A percentile compares a stretch with the other conserved stretches of the same genome.
These are phyloP conservation scores for Chrysaora quinquecirrha DNA, from an alignment of 30 jellyfish, hydroid and myxozoan species.

Conservation along the genomic window DNA sequence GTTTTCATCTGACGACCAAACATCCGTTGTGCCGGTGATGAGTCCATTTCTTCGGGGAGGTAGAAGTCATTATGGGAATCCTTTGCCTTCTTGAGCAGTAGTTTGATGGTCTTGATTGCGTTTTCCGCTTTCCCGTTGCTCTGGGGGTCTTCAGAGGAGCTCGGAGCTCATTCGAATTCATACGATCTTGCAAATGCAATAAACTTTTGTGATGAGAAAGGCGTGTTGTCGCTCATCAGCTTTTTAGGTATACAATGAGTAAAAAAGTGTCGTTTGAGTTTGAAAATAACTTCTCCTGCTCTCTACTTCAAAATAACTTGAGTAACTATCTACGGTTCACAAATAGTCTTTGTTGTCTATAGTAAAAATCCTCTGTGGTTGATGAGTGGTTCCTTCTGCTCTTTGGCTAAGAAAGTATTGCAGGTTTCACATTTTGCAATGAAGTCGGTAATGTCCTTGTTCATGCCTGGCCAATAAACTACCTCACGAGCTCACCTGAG, in stretches of 20 bases:
- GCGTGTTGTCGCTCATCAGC: background rate
- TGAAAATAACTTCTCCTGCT: background rate
- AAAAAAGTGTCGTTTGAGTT: background rate
- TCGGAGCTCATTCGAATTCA: background rate
- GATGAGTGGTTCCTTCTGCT: too few species aligned
- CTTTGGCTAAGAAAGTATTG: background rate
- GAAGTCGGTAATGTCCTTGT: too few species aligned
- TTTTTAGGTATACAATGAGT: background rate
- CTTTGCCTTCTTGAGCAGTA: background rate
- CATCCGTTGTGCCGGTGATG: background rate
- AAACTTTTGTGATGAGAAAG: background rate
- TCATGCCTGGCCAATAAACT: too few species aligned
- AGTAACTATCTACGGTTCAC: background rate
- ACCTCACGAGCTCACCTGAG: too few species aligned
- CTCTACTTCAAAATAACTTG: background rate
- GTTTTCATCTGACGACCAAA: background rate
- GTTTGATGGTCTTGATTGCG: background rate
- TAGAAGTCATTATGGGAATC: background rate
- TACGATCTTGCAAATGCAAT: background rate
- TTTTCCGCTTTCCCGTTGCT: background rate
- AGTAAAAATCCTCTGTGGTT: background rate
- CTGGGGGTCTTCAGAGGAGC: background rate
- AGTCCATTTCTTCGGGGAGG: background rate
- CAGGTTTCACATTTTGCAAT: constrained; percentile 5
- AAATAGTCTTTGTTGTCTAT: background rate